Evolutionary conservation across 2,113 vertebrate species (phyloP).

Genomic region (Tor tambroides): DNA sequence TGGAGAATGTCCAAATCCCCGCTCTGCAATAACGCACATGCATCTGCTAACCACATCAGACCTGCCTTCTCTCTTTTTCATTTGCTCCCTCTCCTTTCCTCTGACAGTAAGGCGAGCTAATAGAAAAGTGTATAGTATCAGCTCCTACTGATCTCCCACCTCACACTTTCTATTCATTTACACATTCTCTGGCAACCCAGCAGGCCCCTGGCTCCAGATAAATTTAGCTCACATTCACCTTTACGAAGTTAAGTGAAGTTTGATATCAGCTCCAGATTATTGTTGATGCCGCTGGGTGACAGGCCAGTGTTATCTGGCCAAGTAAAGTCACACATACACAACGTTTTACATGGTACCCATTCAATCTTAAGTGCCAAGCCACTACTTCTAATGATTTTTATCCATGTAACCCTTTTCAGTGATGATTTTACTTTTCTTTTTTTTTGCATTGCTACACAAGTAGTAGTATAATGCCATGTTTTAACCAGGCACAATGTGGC

Average conservation of each 20-base stretch:
- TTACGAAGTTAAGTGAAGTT: slow-evolving; percentile 46
- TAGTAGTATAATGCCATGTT: background rate
- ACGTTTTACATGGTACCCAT: background rate
- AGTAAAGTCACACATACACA: background rate
- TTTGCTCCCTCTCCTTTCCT: slow-evolving; percentile 47
- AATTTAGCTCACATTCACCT: slow-evolving; percentile 60
- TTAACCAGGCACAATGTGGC: background rate
- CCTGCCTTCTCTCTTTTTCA: slow-evolving; percentile 52
- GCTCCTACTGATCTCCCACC: slow-evolving; percentile 62
- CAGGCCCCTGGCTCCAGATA: slow-evolving; percentile 41
- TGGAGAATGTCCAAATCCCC: slow-evolving; percentile 93
- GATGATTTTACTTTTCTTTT: no score
- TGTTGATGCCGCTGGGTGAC: background rate
- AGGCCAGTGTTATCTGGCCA: background rate
- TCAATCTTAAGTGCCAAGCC: background rate
- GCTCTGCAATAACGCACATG: slow-evolving; percentile 83
- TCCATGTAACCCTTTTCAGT: background rate
- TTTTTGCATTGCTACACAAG: background rate
- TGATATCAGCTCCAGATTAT: slow-evolving; percentile 6
- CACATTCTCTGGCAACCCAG: slow-evolving; percentile 61
- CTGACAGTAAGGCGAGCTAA: slow-evolving; percentile 76
- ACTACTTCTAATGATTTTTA: background rate
- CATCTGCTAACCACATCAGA: slow-evolving; percentile 94
- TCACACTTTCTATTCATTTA: slow-evolving; percentile 71
- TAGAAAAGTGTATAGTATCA: slow-evolving; percentile 73